Evolutionary conservation across 2,113 vertebrate genomes (phyloP).

Genomic region (Notarius lentiginosus): DNA sequence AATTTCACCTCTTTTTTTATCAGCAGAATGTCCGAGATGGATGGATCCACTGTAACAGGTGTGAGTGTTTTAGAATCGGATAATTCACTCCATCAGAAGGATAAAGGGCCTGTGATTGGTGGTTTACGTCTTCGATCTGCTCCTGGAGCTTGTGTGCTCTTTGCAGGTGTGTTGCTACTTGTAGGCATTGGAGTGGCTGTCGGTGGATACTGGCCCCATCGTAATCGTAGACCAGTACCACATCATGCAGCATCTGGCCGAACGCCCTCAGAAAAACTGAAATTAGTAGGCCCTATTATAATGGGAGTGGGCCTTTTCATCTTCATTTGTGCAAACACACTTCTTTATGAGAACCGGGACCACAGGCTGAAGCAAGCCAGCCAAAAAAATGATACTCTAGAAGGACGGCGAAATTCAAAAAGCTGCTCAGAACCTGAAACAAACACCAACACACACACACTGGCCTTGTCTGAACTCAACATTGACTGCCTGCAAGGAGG

Average conservation of each 20-base stretch:
- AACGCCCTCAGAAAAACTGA: constrained; percentile 77
- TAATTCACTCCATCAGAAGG: constrained; percentile 53
- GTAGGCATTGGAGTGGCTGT: constrained; percentile 88
- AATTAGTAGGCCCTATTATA: constrained; percentile 88
- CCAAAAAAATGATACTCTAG: constrained; percentile 52
- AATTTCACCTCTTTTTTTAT: constrained; percentile 22
- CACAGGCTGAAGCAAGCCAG: constrained; percentile 56
- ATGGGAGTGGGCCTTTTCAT: constrained; percentile 98
- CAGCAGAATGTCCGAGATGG: constrained; percentile 56
- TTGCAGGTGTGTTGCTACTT: constrained; percentile 84
- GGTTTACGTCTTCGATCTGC: constrained; percentile 83
- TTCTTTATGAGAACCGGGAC: constrained; percentile 90
- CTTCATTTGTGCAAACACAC: constrained; percentile 95
- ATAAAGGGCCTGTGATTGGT: constrained; percentile 62
- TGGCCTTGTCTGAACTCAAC: constrained; percentile 53
- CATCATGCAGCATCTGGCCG: constrained; percentile 38
- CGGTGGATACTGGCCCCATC: constrained; percentile 85
- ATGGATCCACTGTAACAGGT: constrained; percentile 63
- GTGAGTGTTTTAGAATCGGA: constrained; percentile 44
- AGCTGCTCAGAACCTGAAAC: constrained; percentile 46
- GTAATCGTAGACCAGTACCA: constrained; percentile 42
- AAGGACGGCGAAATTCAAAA: constrained; percentile 54
- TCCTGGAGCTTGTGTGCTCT: constrained; percentile 85
- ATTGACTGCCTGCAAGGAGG: constrained; percentile 50
- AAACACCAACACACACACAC: constrained; percentile 40